Evolutionary conservation across 2,113 vertebrate species (phyloP).

Genomic region (Gallinago undulata): DNA sequence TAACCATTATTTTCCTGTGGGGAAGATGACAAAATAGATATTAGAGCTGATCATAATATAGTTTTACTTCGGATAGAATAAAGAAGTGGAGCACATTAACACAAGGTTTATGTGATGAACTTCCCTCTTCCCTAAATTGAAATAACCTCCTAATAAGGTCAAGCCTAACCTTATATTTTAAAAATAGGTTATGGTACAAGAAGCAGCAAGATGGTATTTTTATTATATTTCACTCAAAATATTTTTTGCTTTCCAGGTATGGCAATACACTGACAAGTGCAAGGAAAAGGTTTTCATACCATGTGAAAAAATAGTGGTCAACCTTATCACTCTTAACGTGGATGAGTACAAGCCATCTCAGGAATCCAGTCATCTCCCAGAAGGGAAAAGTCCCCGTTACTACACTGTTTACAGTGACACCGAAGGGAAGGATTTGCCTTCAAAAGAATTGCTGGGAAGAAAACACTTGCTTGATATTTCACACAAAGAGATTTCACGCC

Average conservation of each 20-base stretch:
- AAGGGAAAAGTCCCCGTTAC: neutral
- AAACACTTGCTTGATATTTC: slow-evolving; percentile 10
- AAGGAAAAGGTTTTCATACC: slow-evolving; percentile 65
- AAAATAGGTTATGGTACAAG: neutral
- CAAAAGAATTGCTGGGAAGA: neutral
- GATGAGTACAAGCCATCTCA: slow-evolving; percentile 44
- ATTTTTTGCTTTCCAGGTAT: slow-evolving; percentile 64
- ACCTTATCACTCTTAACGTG: slow-evolving; percentile 57
- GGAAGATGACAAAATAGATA: neutral
- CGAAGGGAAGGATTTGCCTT: neutral
- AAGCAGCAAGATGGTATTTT: neutral
- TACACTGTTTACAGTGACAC: neutral
- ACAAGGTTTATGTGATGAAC: neutral
- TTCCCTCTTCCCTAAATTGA: neutral
- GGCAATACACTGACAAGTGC: slow-evolving; percentile 67
- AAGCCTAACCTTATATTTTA: neutral
- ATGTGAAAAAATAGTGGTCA: slow-evolving; percentile 67
- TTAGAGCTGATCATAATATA: neutral
- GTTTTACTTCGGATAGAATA: neutral
- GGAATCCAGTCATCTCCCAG: neutral
- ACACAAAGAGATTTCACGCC: neutral
- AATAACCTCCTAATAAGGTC: neutral
- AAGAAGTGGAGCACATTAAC: neutral
- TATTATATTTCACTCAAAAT: neutral
- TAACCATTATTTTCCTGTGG: neutral